Percentiles rank a stretch among this genome's conserved stretches.
Evolutionary conservation across 2,888 invertebrate species (phyloP).

Genomic region (Amiota mariae): DNA sequence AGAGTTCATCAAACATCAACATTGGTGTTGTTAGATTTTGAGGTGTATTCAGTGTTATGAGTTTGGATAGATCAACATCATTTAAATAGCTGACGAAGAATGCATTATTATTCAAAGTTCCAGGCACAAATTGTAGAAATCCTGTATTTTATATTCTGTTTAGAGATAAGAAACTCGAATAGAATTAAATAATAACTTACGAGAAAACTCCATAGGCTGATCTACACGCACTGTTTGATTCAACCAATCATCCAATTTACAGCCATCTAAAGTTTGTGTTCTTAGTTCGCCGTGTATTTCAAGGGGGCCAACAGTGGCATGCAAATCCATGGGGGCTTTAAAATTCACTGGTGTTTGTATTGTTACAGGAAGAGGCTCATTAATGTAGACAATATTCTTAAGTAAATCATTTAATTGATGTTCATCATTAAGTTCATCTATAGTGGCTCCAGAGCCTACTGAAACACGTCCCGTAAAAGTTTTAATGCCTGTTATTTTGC

Average conservation of each 20-base stretch:
- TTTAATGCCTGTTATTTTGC: constrained; percentile 52
- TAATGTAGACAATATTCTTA: constrained; percentile 71
- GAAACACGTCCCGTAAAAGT: constrained; percentile 66
- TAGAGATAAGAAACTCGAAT: not conserved
- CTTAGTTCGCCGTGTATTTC: constrained; percentile 59
- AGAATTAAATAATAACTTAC: constrained; percentile 47
- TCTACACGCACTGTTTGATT: constrained; percentile 74
- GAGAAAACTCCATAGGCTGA: constrained; percentile 52
- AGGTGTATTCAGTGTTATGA: constrained; percentile 74
- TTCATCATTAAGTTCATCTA: constrained; percentile 63
- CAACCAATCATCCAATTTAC: constrained; percentile 72
- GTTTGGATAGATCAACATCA: constrained; percentile 70
- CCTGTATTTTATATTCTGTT: constrained; percentile 59
- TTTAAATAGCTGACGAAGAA: constrained; percentile 74
- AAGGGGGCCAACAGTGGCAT: constrained; percentile 44
- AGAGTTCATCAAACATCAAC: constrained; percentile 70
- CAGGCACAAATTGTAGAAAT: constrained; percentile 71
- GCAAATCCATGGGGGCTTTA: constrained; percentile 60
- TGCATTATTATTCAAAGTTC: constrained; percentile 72
- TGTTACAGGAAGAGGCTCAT: constrained; percentile 57
- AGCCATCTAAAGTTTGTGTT: constrained; percentile 64
- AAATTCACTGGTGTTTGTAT: constrained; percentile 71
- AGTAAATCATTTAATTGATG: constrained; percentile 69
- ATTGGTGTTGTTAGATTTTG: constrained; percentile 71
- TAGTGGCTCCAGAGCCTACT: constrained; percentile 65